Percentiles rank a stretch among this genome's conserved stretches.
Conservation (phyloP, 2,888 invertebrate species). For the Ophioninae sp. region DNA sequence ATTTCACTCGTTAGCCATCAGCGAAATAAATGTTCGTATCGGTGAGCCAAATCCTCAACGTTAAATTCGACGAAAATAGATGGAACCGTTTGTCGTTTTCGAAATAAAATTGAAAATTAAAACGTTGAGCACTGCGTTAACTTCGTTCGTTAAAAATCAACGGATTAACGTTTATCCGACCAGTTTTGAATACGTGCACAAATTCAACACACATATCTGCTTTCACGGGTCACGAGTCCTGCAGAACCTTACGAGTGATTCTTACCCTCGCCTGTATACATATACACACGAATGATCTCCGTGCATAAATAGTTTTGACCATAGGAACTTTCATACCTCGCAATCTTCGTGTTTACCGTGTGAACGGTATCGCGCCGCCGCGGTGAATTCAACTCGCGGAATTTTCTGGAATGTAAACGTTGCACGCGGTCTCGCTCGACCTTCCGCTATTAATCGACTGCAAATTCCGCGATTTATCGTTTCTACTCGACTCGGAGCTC, state of each 20-base stretch:
- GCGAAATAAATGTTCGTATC: too few species aligned
- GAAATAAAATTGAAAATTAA: too few species aligned
- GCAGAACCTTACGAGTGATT: background rate
- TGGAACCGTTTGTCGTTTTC: too few species aligned
- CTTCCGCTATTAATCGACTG: slow-evolving; percentile 51
- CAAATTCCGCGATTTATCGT: slow-evolving; percentile 43
- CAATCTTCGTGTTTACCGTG: slow-evolving; percentile 48
- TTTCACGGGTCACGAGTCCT: background rate
- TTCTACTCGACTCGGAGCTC: slow-evolving; percentile 7
- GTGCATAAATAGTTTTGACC: slow-evolving; percentile 47
- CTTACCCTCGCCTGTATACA: background rate
- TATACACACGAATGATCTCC: slow-evolving; percentile 11
- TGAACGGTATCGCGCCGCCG: slow-evolving; percentile 46
- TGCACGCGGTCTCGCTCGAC: slow-evolving; percentile 20
- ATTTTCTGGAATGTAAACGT: background rate
- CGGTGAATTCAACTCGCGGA: background rate
- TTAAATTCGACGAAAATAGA: too few species aligned
- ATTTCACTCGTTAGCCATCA: too few species aligned
- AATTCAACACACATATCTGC: too few species aligned
- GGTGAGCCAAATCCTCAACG: too few species aligned
- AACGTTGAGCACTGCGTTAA: too few species aligned
- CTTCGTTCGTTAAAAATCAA: too few species aligned
- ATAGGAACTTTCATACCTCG: slow-evolving; percentile 33
- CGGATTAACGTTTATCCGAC: too few species aligned
- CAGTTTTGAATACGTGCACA: too few species aligned